These are phyloP conservation scores for Gymnoscopelus microlampas DNA, from an alignment of 2,797 vertebrate species.

Conservation along the genomic window DNA sequence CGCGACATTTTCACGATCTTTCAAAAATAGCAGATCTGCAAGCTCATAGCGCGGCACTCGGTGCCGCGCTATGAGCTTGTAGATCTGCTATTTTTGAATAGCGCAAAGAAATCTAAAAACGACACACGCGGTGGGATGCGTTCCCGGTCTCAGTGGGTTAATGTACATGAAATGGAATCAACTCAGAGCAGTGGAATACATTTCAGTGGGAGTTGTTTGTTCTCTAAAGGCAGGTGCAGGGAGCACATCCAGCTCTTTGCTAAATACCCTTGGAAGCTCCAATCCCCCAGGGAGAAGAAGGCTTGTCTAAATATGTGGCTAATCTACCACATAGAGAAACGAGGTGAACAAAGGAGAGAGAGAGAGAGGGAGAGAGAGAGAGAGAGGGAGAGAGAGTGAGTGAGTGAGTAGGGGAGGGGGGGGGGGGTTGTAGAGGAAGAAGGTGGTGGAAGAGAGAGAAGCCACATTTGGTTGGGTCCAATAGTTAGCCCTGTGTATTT, in stretches of 20 bases:
- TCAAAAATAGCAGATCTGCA: too few species aligned
- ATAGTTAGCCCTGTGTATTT: constrained; percentile 57
- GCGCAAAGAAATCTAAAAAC: too few species aligned
- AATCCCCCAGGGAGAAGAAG: constrained; percentile 56
- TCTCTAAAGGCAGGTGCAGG: constrained; percentile 65
- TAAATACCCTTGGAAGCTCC: constrained; percentile 65
- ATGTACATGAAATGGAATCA: constrained; percentile 9
- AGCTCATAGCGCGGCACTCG: too few species aligned
- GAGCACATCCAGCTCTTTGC: constrained; percentile 57
- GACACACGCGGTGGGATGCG: too few species aligned
- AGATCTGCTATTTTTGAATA: too few species aligned
- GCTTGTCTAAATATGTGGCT: constrained; percentile 74
- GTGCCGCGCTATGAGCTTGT: too few species aligned
- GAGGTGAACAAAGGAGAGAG: constrained; percentile 36
- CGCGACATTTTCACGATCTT: too few species aligned
- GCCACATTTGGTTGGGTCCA: constrained; percentile 45
- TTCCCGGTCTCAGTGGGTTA: neutral
- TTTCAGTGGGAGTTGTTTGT: constrained; percentile 49
- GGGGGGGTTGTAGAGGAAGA: constrained; percentile 34
- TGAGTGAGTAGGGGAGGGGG: constrained; percentile 28
- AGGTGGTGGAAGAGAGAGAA: constrained; percentile 1
- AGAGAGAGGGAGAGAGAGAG: neutral
- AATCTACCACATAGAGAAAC: constrained; percentile 58
- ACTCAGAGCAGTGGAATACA: constrained; percentile 38
- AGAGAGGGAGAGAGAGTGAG: constrained; percentile 27